Percentiles rank a stretch among this genome's conserved stretches.
Conservation (phyloP, 37 sponge, comb jelly and placozoan species). For the Corticium candelabrum region DNA sequence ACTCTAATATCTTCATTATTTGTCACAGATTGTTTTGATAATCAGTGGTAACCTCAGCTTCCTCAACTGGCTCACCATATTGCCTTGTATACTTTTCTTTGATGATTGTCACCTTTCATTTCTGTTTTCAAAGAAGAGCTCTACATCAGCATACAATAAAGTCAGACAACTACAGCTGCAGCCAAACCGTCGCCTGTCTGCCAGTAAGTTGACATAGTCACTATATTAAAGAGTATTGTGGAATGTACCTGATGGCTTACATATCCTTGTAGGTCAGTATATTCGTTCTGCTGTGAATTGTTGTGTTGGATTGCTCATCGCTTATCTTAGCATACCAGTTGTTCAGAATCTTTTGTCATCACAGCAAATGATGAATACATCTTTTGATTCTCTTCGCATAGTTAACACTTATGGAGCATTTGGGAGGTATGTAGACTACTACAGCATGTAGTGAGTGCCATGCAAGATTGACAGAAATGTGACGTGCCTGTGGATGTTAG, state of each 20-base stretch:
- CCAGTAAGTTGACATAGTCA: neutral
- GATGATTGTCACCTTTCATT: conserved; percentile 52
- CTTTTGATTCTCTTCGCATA: conserved; percentile 68
- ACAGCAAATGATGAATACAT: conserved; percentile 73
- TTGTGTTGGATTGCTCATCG: conserved; percentile 39
- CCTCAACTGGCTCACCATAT: conserved; percentile 88
- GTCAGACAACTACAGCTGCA: conserved; percentile 24
- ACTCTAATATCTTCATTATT: neutral
- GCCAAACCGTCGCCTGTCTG: neutral
- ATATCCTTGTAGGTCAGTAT: conserved; percentile 24
- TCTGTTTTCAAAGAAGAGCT: conserved; percentile 35
- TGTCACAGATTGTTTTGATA: conserved; percentile 54
- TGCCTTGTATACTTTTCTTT: conserved; percentile 75
- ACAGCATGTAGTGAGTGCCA: too few species aligned
- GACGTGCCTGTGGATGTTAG: too few species aligned
- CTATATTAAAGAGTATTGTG: neutral
- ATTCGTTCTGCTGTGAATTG: conserved; percentile 28
- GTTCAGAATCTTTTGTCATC: conserved; percentile 77
- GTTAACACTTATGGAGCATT: conserved; percentile 93
- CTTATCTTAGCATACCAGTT: conserved; percentile 71
- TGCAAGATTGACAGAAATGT: too few species aligned
- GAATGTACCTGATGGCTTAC: neutral
- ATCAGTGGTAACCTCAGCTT: conserved; percentile 87
- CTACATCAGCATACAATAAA: conserved; percentile 13
- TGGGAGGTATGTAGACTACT: conserved; percentile 59